Base-by-base conservation (phyloP, 2,888 invertebrate species). In the Chrysolina americana region DNA sequence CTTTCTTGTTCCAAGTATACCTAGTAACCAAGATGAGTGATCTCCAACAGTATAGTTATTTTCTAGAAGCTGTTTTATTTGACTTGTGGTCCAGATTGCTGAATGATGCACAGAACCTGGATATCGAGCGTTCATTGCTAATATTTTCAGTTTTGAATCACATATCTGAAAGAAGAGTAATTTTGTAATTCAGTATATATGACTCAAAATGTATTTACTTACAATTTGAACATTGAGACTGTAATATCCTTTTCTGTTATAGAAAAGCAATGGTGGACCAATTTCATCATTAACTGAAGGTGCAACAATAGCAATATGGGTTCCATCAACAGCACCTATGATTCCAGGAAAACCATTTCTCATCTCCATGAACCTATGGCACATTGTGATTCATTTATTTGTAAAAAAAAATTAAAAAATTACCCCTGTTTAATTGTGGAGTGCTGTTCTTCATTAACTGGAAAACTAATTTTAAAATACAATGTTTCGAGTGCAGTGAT, bases 61-160 rank as follows among this genome's bases (percentile, higher is more conserved):
- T 44, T 28, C 41, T 21, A 71, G 19, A 17, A 23, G 41, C 23
- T 71, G n/a, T 59, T 56, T 71, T 50, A 66, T 66, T 21, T 59
- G 36, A 36, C 56, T 56, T 71, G 71, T 64, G 21, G 23, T 48
- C 73, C 73, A 73, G 23, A 64, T 63, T 13, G 41, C 73, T 28
- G 63, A 44, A 53, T 73, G 69, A 64, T 69, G 68, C n/a, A 73
- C 73, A 21, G 64, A 69, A 36, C 73, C 73, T 15, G 69, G 68
- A 64, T 50, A 73, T 63, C 73, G 47, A 28, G 69, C 73, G 69
- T 69, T 64, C 36, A 69, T 62, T 13, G 23, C 69, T 36, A 73
- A 41, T 28, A 69, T 73, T 68, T 68, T 73, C 17, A 62, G 10
- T 68, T 73, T 36, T 70, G 75, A 68, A 28, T 68, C 68, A 47